A percentile compares a stretch with the other conserved stretches of the same genome.
Conservation (phyloP, 2,797 vertebrate species). For the Epinephelus awoara region DNA sequence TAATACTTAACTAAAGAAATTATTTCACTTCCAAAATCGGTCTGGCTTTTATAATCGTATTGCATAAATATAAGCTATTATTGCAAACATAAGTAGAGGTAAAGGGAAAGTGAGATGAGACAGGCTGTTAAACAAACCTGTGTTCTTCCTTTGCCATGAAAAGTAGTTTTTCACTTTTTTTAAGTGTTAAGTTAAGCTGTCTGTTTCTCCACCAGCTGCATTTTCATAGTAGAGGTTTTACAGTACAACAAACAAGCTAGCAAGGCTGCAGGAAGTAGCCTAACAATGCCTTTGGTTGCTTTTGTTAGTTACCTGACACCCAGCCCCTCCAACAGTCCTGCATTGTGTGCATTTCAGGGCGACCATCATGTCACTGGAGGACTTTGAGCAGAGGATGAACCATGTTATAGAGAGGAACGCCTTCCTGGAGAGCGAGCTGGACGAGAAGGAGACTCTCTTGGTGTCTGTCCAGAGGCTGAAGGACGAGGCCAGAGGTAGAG, state of each 20-base stretch:
- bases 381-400: constrained; percentile 94
- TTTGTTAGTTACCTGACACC: background rate
- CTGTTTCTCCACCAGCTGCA: background rate
- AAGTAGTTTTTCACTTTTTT: too few relatives aligned
- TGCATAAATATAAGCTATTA: background rate
- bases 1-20: background rate
- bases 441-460: constrained; percentile 92
- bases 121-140: background rate
- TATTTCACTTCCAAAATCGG: background rate
- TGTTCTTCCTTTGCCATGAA: background rate
- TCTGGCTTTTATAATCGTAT: background rate
- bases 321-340: too few relatives aligned
- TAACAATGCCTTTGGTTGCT: too few relatives aligned
- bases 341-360: constrained; percentile 77
- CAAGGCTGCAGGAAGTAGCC: background rate
- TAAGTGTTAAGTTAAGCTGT: too few relatives aligned
- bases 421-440: constrained; percentile 93
- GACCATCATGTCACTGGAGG: constrained; percentile 94
- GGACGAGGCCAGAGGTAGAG: constrained; percentile 92
- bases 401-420: constrained; percentile 95
- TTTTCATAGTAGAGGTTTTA: background rate
- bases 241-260: too few relatives aligned
- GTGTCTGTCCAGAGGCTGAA: constrained; percentile 93
- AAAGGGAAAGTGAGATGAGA: background rate
- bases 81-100: background rate